A percentile compares a stretch with the other conserved stretches of the same genome.
Evolutionary conservation across 92 coral and sea anemone genomes (phyloP).

Genomic region (Umimayanthus kanabou): DNA sequence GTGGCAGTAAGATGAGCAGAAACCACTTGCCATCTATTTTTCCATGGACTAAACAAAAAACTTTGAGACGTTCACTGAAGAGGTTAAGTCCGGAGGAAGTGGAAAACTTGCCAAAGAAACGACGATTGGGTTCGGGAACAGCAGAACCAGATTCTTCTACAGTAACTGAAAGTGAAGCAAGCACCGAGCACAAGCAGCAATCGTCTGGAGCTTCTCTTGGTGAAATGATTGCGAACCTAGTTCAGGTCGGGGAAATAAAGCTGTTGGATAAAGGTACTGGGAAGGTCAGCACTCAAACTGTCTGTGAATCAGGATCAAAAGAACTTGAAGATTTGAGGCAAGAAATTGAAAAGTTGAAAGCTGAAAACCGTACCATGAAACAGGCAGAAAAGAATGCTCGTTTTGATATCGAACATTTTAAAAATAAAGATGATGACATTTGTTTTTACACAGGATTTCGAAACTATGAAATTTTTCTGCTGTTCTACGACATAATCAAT

Average conservation of each 20-base stretch:
- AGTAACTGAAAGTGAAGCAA: background rate
- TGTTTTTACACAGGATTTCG: slow-evolving; percentile 42
- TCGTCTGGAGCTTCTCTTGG: background rate
- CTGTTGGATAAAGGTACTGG: background rate
- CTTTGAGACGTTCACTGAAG: slow-evolving; percentile 23
- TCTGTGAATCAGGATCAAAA: background rate
- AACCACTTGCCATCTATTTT: slow-evolving; percentile 47
- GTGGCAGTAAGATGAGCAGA: too few relatives aligned
- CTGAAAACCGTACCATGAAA: slow-evolving; percentile 20
- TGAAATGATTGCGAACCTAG: background rate
- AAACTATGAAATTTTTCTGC: slow-evolving; percentile 8
- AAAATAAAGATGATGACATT: slow-evolving; percentile 33
- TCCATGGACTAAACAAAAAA: slow-evolving; percentile 8
- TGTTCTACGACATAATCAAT: slow-evolving; percentile 20
- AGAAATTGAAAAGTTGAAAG: slow-evolving; percentile 14
- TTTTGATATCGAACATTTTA: slow-evolving; percentile 47
- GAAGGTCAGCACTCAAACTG: slow-evolving; percentile 5
- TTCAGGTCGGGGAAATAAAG: background rate
- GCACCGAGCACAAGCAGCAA: background rate
- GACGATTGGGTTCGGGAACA: background rate
- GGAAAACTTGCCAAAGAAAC: slow-evolving; percentile 7
- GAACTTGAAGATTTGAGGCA: slow-evolving; percentile 28
- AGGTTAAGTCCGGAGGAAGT: slow-evolving; percentile 10
- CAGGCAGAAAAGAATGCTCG: slow-evolving; percentile 5
- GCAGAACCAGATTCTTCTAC: background rate